These are phyloP conservation scores for Timema podura DNA, from an alignment of 2,888 invertebrate species.

Conservation along the genomic window DNA sequence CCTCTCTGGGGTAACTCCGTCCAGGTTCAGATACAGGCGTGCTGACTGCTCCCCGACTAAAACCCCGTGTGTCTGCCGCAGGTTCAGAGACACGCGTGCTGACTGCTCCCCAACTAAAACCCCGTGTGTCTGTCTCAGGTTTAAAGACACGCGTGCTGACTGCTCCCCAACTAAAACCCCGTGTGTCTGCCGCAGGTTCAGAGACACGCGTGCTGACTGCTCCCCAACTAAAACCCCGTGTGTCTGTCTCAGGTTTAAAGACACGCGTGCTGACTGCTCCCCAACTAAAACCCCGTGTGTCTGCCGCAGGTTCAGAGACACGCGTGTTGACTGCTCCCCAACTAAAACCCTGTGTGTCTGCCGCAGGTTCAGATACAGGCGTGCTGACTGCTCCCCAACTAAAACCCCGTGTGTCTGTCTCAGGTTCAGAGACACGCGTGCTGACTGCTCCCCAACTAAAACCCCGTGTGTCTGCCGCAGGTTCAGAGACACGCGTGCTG, in stretches of 20 bases:
- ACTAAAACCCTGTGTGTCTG: neutral
- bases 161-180: no score
- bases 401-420: conserved; percentile 1
- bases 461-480: conserved; percentile 45
- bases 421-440: conserved; percentile 74
- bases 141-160: conserved; percentile 58
- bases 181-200: conserved; percentile 57
- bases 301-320: conserved; percentile 72
- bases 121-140: conserved; percentile 50
- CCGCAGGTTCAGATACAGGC: conserved; percentile 69
- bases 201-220: conserved; percentile 56
- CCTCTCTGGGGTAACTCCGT: no score
- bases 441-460: no score
- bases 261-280: conserved; percentile 45
- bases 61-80: conserved; percentile 40
- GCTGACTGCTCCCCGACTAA: no score
- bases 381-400: no score
- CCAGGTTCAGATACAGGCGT: no score
- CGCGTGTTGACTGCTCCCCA: conserved; percentile 38
- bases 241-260: conserved; percentile 63
- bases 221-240: neutral
- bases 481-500: conserved; percentile 66
- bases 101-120: no score
- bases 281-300: neutral
- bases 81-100: conserved; percentile 70